Base-by-base conservation (phyloP, 2,113 vertebrate genomes). In the Poicephalus gulielmi region DNA sequence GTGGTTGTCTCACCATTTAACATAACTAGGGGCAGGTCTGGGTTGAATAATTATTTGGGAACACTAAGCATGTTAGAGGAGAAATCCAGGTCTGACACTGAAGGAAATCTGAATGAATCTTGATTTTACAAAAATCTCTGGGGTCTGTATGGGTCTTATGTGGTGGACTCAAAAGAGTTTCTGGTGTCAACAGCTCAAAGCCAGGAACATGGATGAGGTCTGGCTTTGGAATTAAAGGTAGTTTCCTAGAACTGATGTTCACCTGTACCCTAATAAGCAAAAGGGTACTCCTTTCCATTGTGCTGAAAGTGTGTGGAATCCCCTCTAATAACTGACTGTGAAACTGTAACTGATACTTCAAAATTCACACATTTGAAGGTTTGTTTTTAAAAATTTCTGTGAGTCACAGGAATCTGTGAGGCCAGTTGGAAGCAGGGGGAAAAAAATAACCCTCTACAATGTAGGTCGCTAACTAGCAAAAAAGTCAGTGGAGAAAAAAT, bases 351-450 rank as follows among this genome's bases (percentile, higher is more conserved):
- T 47, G 92, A 84, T 94, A 84, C 81, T 77, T 73, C 93, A 96
- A 64, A 96, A 97, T 96, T 92, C 94, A 97, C 96, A 92, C 66
- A 88, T 90, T 77, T 86, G 53, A 74, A 89, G 80, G 83, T 88
- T 96, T 95, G 80, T 95, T 94, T 95, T 91, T 52, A 55, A 87
- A 95, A 92, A 89, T 81, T 86, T 95, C 49, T 96, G 83, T 97
- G 97, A 98, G 94, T 98, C 97, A 97, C 50, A 80, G 77, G 91
- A 81, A 91, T 92, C 68, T 75, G 73, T 83, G 78, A 93, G 81
- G 64, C 83, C 53, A 41, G 20, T 67, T 71, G 43, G 85, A 69
- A 95, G 47, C 64, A 28, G 43, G 50, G 60, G 47, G 46, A 13
- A 57, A 69, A 66, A 62, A 50, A 22, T 63, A 94, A 59, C 52